phyloP scores from a whole-genome alignment of 2,888 invertebrate genomes.

The Harmothoe impar region DNA sequence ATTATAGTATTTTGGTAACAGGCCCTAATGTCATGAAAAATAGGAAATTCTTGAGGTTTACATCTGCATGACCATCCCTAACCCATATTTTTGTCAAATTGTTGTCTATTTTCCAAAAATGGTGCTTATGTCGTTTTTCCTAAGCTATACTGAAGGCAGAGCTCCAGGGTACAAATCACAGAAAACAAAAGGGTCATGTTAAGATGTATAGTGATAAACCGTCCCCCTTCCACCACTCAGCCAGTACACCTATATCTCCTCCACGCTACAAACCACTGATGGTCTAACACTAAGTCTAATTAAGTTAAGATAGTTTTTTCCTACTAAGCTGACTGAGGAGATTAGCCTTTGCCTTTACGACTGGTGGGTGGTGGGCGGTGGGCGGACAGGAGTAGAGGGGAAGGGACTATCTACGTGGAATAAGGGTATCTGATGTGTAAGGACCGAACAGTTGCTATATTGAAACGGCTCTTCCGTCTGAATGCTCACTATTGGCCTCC shows the following conservation, averaged over 20 bases:
- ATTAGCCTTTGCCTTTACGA: background rate
- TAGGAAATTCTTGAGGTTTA: too few species aligned
- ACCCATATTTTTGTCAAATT: too few species aligned
- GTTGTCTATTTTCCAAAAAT: background rate
- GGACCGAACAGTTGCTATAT: background rate
- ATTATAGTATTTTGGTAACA: too few species aligned
- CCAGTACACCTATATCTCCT: background rate
- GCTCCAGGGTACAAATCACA: too few species aligned
- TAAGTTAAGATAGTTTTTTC: background rate
- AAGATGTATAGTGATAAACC: background rate
- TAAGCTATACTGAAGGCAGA: background rate
- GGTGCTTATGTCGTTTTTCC: background rate
- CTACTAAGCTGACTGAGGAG: background rate
- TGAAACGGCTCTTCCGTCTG: background rate
- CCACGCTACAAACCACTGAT: background rate
- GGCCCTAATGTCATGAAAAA: too few species aligned
- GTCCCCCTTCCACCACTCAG: background rate
- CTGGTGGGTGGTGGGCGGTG: background rate
- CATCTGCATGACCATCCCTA: too few species aligned
- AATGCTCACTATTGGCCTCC: background rate
- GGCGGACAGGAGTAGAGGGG: background rate
- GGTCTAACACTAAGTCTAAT: background rate
- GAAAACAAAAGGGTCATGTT: background rate
- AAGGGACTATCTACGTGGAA: background rate
- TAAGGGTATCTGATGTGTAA: background rate